These are phyloP conservation scores for Invenusta paracnida DNA, from an alignment of 2,888 invertebrate genomes.

Conservation along the genomic window DNA sequence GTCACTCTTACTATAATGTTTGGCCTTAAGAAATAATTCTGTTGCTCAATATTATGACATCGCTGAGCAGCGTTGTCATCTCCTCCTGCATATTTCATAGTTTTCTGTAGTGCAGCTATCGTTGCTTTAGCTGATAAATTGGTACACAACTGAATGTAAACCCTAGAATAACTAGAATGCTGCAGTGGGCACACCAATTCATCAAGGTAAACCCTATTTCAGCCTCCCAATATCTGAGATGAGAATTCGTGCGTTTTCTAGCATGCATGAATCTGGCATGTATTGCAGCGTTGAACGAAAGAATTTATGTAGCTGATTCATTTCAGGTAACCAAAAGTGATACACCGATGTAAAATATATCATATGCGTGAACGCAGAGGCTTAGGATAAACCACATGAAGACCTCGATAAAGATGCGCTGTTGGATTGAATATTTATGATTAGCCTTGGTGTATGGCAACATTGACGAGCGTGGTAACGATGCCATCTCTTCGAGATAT, in stretches of 20 bases:
- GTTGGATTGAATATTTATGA: conserved; percentile 1
- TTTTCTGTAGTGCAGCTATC: too few species aligned
- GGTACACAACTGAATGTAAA: too few species aligned
- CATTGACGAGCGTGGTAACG: not conserved
- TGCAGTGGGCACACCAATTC: too few species aligned
- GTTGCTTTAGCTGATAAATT: too few species aligned
- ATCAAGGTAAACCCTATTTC: too few species aligned
- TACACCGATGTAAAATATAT: not conserved
- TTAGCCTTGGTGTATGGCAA: not conserved
- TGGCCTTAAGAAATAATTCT: too few species aligned
- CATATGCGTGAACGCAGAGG: not conserved
- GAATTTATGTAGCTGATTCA: conserved; percentile 31
- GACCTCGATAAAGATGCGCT: not conserved
- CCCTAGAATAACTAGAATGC: too few species aligned
- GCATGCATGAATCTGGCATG: conserved; percentile 35
- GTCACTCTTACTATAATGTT: too few species aligned
- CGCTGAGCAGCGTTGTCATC: too few species aligned
- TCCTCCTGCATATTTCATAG: too few species aligned
- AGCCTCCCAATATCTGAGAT: too few species aligned
- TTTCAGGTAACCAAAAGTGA: conserved; percentile 39
- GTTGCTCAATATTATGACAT: too few species aligned
- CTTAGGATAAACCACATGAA: not conserved
- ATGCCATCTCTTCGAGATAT: not conserved
- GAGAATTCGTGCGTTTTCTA: not conserved
- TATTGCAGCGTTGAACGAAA: conserved; percentile 6